Percentiles rank a stretch among this genome's conserved stretches.
Conservation (phyloP, 2,113 vertebrate species). For the Corydoras sp. region DNA sequence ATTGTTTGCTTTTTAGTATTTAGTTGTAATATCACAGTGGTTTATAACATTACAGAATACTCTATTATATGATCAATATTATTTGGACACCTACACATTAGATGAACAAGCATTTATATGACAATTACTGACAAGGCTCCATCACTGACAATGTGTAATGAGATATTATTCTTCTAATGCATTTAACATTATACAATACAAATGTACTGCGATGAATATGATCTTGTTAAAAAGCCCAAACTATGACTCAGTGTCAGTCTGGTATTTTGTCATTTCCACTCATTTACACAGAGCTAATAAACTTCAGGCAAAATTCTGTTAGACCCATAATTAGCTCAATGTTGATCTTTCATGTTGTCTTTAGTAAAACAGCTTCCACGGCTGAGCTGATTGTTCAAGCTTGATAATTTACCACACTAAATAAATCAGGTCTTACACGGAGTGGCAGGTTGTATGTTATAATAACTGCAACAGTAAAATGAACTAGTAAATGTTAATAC, state of each 20-base stretch:
- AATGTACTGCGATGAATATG: not conserved
- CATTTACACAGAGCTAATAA: not conserved
- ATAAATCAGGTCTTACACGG: not conserved
- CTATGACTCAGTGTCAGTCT: not conserved
- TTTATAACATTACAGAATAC: too few relatives aligned
- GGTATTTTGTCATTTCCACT: not conserved
- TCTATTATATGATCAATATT: too few relatives aligned
- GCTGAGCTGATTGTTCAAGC: not conserved
- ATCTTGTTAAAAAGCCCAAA: not conserved
- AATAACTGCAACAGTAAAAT: not conserved
- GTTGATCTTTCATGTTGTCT: not conserved
- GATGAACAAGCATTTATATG: too few relatives aligned
- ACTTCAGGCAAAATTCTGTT: too few relatives aligned
- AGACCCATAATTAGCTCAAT: not conserved
- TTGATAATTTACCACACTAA: not conserved
- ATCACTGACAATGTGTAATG: too few relatives aligned
- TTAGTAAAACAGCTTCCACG: not conserved
- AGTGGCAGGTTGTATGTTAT: not conserved
- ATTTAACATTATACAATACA: not conserved
- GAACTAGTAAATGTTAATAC: not conserved
- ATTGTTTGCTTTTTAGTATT: too few relatives aligned
- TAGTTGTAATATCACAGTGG: too few relatives aligned
- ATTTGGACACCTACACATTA: too few relatives aligned
- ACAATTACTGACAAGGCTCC: too few relatives aligned
- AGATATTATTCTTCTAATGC: too few relatives aligned